These are phyloP conservation scores for Amblyornis subalaris DNA, from an alignment of 2,113 vertebrate species.

Conservation along the genomic window DNA sequence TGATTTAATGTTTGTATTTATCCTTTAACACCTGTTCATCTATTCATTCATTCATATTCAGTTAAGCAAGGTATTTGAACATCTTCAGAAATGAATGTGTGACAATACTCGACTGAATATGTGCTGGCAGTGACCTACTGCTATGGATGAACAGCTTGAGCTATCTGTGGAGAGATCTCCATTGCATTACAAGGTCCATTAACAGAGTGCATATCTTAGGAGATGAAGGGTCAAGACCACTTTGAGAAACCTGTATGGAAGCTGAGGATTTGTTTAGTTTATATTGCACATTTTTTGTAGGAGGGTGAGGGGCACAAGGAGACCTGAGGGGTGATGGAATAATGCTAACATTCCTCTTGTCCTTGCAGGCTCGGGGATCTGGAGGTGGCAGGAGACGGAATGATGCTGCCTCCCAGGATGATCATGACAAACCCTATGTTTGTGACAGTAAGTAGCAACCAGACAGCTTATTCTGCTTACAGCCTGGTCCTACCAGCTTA, in stretches of 20 bases:
- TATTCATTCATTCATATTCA: conserved; percentile 32
- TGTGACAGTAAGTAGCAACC: conserved; percentile 91
- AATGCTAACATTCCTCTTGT: conserved; percentile 20
- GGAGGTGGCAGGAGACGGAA: conserved; percentile 85
- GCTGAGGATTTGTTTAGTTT: conserved; percentile 37
- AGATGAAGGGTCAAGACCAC: neutral
- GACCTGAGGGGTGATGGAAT: neutral
- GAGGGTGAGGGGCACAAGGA: conserved; percentile 6
- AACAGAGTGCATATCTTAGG: neutral
- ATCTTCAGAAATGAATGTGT: conserved; percentile 24
- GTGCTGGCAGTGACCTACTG: conserved; percentile 13
- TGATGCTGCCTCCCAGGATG: conserved; percentile 83
- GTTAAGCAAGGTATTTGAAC: conserved; percentile 32
- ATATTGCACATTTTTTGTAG: neutral
- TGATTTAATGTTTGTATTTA: neutral
- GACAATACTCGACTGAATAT: conserved; percentile 6
- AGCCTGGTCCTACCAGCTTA: neutral
- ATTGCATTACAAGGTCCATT: neutral
- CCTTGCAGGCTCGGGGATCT: conserved; percentile 86
- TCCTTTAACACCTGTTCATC: conserved; percentile 36
- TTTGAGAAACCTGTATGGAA: conserved; percentile 10
- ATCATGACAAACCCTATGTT: conserved; percentile 95
- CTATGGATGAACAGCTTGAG: conserved; percentile 16
- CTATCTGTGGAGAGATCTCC: neutral
- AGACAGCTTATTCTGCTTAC: conserved; percentile 30